phyloP scores from a whole-genome alignment of 1,140 invertebrate species.

The Sesamia nonagrioides region DNA sequence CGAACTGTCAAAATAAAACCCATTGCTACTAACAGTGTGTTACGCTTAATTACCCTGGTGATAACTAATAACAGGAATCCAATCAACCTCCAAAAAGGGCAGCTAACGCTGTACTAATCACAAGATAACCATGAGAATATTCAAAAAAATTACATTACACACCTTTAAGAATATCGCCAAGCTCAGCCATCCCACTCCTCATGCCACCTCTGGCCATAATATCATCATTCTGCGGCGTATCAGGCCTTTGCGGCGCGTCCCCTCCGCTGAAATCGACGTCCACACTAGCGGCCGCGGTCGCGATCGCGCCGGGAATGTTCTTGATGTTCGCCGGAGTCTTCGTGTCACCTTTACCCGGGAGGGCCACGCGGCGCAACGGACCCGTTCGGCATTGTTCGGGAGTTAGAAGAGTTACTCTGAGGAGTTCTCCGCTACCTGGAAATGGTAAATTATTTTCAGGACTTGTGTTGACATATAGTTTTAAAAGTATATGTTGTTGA shows the following conservation, averaged over 20 bases:
- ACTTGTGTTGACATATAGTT: background rate
- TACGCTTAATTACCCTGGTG: too few species aligned
- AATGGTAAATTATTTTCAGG: background rate
- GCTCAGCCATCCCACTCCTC: constrained; percentile 89
- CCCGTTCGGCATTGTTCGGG: constrained; percentile 90
- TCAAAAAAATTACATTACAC: constrained; percentile 50
- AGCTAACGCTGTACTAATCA: too few species aligned
- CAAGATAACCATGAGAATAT: too few species aligned
- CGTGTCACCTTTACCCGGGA: constrained; percentile 85
- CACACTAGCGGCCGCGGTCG: constrained; percentile 94
- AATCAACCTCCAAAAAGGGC: too few species aligned
- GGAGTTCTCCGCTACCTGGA: constrained; percentile 88
- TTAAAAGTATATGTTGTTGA: background rate
- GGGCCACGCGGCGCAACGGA: constrained; percentile 82
- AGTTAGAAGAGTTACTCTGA: constrained; percentile 90
- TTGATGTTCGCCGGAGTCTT: constrained; percentile 83
- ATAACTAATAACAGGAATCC: too few species aligned
- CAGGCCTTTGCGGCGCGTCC: constrained; percentile 92
- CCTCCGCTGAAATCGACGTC: constrained; percentile 95
- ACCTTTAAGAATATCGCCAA: constrained; percentile 94
- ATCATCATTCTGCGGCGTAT: constrained; percentile 95
- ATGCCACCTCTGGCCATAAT: constrained; percentile 90
- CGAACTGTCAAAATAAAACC: too few species aligned
- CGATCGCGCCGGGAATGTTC: constrained; percentile 89
- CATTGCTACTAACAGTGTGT: too few species aligned